Percentiles rank a stretch among this genome's conserved stretches.
These are phyloP conservation scores for Paedocypris micromegethes DNA, from an alignment of 2,797 vertebrate genomes.

Conservation along the genomic window DNA sequence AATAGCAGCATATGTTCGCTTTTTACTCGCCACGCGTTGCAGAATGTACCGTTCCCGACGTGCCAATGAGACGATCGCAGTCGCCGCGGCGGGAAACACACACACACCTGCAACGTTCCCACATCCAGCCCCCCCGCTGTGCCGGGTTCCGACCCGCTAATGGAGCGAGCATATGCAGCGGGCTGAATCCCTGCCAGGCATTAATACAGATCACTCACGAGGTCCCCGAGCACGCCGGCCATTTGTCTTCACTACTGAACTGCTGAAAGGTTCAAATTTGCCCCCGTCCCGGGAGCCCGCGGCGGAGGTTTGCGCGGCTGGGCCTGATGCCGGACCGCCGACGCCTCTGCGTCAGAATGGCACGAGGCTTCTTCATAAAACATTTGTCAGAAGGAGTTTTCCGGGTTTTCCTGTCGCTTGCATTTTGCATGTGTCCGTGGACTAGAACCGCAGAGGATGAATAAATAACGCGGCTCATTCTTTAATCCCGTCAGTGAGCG, in stretches of 20 bases:
- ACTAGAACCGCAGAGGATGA: too few species aligned
- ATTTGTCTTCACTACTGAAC: constrained; percentile 76
- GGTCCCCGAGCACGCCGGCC: constrained; percentile 64
- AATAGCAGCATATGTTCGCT: too few species aligned
- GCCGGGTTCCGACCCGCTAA: constrained; percentile 70
- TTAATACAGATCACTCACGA: constrained; percentile 74
- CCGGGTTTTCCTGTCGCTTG: too few species aligned
- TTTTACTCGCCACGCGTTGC: too few species aligned
- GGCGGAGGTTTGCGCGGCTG: constrained; percentile 9
- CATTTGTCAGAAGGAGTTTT: too few species aligned
- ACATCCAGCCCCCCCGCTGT: constrained; percentile 41
- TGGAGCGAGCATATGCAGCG: constrained; percentile 73
- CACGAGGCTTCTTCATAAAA: too few species aligned
- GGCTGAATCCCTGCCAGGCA: constrained; percentile 65
- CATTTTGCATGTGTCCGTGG: too few species aligned
- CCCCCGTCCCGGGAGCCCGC: constrained; percentile 59
- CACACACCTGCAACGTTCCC: constrained; percentile 53
- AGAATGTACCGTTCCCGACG: too few species aligned
- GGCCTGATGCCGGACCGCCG: constrained; percentile 9
- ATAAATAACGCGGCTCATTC: too few species aligned
- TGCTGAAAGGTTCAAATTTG: constrained; percentile 68
- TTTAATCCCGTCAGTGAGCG: too few species aligned
- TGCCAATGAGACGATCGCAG: too few species aligned
- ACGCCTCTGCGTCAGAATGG: too few species aligned
- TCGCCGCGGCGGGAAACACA: not conserved